Percentiles rank a stretch among this genome's conserved stretches.
phyloP scores from a whole-genome alignment of 1,140 invertebrate species.

The Campodea augens region DNA sequence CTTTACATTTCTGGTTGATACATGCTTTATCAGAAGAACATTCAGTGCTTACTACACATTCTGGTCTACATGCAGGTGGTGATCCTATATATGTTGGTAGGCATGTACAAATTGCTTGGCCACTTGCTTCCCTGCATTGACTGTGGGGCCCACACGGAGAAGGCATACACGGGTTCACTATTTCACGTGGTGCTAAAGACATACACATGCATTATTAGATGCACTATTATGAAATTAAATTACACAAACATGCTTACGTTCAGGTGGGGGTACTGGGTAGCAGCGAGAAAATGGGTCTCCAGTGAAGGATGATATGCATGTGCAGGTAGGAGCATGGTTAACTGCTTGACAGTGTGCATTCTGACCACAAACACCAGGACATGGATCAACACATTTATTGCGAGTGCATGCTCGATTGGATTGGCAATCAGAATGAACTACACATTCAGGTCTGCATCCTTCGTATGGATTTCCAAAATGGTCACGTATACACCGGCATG shows the following conservation, averaged over 20 bases:
- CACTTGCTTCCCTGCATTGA: constrained; percentile 19
- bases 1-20: constrained; percentile 32
- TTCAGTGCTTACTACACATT: constrained; percentile 20
- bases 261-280: no score
- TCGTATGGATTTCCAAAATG: no score
- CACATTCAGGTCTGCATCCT: no score
- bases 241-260: constrained; percentile 8
- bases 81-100: constrained; percentile 20
- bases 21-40: constrained; percentile 34
- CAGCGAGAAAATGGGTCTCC: constrained; percentile 69
- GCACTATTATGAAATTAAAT: not conserved
- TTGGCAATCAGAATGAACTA: no score
- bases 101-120: constrained; percentile 23
- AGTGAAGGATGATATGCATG: constrained; percentile 51
- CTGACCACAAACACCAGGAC: no score
- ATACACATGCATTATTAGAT: not conserved
- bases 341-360: constrained; percentile 70
- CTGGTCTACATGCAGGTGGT: constrained; percentile 19
- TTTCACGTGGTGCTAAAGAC: not conserved
- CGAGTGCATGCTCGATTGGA: no score
- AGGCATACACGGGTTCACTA: constrained; percentile 14
- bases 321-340: constrained; percentile 66
- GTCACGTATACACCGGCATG: no score
- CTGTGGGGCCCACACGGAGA: constrained; percentile 19
- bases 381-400: no score